Base-by-base conservation (phyloP, 2,888 invertebrate species). In the Scelioninae gen. 2 region DNA sequence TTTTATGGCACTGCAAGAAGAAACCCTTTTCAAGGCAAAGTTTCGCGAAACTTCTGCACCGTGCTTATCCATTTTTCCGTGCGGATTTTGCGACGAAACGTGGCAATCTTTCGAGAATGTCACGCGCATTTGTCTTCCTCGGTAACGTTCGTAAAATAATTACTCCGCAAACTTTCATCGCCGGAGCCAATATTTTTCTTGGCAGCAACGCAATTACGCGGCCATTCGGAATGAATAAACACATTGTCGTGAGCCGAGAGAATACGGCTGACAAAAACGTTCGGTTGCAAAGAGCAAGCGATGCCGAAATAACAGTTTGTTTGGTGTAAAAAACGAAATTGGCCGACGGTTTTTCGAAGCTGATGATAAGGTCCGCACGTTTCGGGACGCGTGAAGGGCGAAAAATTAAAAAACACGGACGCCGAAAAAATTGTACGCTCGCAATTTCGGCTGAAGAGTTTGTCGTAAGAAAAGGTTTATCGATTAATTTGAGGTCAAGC, bases 111-210 rank as follows among this genome's bases (percentile, higher is more conserved):
- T 50, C 19, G 16, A 41, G 28, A 48, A 63, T 37, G 28, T 28
- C 41, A 39, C 28, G 28, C 7, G 11, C 55, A 55, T 55, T 41
- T 25, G 31, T 57, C 31, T 43, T 43, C 18, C 15, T 18, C n/a
- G 16, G 43, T 31, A 43, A 31, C 57, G 16, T 41, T 16, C 25
- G 13, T 43, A 18, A 55, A 43, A 57, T 57, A 43, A 57, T 57
- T 57, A 33, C 39, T 55, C 15, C 31, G 9, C 31, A 15, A 55
- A 55, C 28, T 57, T 57, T 43, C 19, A 9, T 31, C 18, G 18
- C 18, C 5, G 3, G 11, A 18, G 43, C 41, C 25, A 57, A 57
- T 11, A 57, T 28, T 43, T 43, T 15, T 25, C 39, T 55, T 39
- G 39, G 41, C 25, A 25, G 13, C 15, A 11, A 52, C 16, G 37